phyloP scores from a whole-genome alignment of 2,888 invertebrate species.

The Agrotis segetum region DNA sequence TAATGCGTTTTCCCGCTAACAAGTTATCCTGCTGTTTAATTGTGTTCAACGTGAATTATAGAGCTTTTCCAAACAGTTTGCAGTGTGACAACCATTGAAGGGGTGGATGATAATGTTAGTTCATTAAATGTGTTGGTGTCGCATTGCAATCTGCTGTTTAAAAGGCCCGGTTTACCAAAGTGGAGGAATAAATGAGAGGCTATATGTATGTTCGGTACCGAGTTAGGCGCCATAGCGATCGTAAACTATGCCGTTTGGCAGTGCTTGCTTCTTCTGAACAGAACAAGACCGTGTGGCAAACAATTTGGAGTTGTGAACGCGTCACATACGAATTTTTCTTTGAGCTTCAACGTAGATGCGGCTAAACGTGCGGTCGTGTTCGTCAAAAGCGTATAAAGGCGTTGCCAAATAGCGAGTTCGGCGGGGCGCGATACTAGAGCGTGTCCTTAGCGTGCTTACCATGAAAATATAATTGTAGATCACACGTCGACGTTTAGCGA shows the following conservation, averaged over 20 bases:
- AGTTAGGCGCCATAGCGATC: too few species aligned
- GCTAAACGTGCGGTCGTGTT: neutral
- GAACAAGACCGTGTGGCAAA: too few species aligned
- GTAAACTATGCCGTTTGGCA: too few species aligned
- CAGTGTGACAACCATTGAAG: slow-evolving; percentile 10
- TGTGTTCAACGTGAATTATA: slow-evolving; percentile 31
- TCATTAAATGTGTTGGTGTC: slow-evolving; percentile 11
- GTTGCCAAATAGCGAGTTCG: too few species aligned
- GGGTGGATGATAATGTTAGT: slow-evolving; percentile 1
- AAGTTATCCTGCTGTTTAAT: neutral
- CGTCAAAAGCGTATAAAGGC: too few species aligned
- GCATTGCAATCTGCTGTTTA: slow-evolving; percentile 33
- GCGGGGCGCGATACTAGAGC: too few species aligned
- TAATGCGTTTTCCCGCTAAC: neutral
- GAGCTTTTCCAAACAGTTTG: slow-evolving; percentile 12
- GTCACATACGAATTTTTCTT: neutral
- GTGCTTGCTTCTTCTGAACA: too few species aligned
- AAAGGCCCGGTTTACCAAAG: slow-evolving; percentile 5
- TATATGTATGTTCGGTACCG: too few species aligned
- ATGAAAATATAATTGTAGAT: too few species aligned
- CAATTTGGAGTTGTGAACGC: neutral
- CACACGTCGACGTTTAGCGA: too few species aligned
- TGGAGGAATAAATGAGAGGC: neutral
- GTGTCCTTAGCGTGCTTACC: too few species aligned
- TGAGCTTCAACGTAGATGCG: neutral